Evolutionary conservation across 2,888 invertebrate species (phyloP).

Genomic region (Eilema caniola): DNA sequence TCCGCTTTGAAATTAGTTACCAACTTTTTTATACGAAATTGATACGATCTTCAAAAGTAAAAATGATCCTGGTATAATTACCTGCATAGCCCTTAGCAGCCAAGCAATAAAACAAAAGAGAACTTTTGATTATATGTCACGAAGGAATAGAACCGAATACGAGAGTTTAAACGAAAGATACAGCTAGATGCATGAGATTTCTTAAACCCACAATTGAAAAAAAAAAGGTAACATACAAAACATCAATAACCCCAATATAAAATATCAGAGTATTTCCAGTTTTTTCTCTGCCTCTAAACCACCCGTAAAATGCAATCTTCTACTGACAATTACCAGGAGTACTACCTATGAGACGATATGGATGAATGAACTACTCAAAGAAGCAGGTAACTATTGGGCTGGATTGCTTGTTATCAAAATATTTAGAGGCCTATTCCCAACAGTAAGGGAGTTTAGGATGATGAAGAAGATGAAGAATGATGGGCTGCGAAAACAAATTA

Average conservation of each 20-base stretch:
- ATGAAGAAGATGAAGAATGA: no score
- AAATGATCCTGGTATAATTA: constrained; percentile 15
- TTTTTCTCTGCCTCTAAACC: background rate
- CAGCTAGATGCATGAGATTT: no score
- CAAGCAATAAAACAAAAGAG: background rate
- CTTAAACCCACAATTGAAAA: background rate
- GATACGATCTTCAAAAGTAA: constrained; percentile 46
- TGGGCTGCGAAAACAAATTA: no score
- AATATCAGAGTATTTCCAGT: background rate
- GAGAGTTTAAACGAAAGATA: background rate
- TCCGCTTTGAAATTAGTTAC: constrained; percentile 49
- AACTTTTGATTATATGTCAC: background rate
- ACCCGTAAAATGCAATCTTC: background rate
- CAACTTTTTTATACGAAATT: constrained; percentile 40
- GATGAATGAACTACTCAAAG: no score
- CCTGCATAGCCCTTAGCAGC: background rate
- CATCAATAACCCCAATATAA: background rate
- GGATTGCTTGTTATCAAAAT: no score
- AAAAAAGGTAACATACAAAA: background rate
- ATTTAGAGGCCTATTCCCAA: no score
- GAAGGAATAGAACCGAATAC: background rate
- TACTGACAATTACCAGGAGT: background rate
- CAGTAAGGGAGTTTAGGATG: no score
- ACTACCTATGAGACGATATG: no score
- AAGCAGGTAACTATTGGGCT: no score